Conservation (phyloP, 2,888 invertebrate genomes). For the Physocephala rufipes region DNA sequence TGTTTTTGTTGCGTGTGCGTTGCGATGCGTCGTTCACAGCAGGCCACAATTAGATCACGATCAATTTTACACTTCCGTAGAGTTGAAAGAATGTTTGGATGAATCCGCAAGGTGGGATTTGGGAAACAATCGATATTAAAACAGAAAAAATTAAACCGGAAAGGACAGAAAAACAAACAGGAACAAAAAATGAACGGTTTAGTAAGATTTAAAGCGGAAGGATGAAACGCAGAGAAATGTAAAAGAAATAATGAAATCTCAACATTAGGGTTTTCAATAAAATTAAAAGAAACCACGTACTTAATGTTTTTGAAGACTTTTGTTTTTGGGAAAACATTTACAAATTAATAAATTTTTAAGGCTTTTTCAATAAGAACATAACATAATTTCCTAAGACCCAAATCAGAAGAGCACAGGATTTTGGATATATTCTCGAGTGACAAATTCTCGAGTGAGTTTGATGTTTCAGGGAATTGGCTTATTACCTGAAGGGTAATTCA, state of each 20-base stretch:
- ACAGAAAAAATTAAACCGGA: too few species aligned
- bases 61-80: slow-evolving; percentile 32
- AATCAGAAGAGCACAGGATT: too few species aligned
- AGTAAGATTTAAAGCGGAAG: not conserved
- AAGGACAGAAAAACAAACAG: too few species aligned
- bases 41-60: slow-evolving; percentile 29
- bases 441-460: too few species aligned
- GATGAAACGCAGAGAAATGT: not conserved
- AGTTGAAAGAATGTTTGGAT: not conserved
- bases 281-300: not conserved
- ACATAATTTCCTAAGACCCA: too few species aligned
- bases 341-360: too few species aligned
- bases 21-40: slow-evolving; percentile 34
- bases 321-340: too few species aligned
- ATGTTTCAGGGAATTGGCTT: too few species aligned
- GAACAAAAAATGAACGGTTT: not conserved
- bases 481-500: too few species aligned
- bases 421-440: too few species aligned
- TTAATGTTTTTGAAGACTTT: too few species aligned
- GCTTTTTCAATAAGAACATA: too few species aligned
- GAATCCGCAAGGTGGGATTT: not conserved
- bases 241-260: not conserved
- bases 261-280: not conserved
- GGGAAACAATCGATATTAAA: not conserved
- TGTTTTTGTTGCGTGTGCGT: slow-evolving; percentile 29